Evolutionary conservation across 1,140 invertebrate species (phyloP), one percentile per base, ranked within the genome.

Genomic region (Pseudomyrmex cubaensis): DNA sequence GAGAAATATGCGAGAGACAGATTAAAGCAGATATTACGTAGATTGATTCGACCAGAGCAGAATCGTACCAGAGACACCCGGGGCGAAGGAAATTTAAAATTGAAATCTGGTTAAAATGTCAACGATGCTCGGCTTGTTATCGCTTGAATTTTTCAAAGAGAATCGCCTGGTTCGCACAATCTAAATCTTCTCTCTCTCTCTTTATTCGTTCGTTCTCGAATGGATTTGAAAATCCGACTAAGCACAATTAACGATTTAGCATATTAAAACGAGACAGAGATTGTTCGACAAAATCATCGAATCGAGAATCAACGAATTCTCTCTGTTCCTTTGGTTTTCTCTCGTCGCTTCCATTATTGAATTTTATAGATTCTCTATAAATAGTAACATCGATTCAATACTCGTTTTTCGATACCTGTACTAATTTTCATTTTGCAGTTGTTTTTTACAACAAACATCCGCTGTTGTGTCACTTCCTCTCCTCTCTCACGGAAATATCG

Each of bases 31-130:
- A 86, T 85, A 82, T 83, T 85, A 86, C 67, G 84, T 83, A 83
- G 72, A 87, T 87, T 78, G 86, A 74, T 83, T 82, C 75, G 50
- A 80, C 82, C 69, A 63, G 63, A 50, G 52, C 35, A 35, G 75
- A 22, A 75, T 44, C 48, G 62, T 56, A 54, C 57, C 56, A 20
- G 67, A 50, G 76, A 52, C 57, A 70, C 50, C 52, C 35, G 44
- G 52, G 66, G 57, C 63, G 80, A 44, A 61, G 66, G 61, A 80
- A 87, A 88, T 90, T 90, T 89, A 82, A 89, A 89, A 90, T 90
- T 83, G 83, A 90, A 82, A 90, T 90, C 66, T 72, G 70, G 75
- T 90, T 89, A 86, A 90, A 86, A 83, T 75, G 82, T 85, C 83
- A 84, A 80, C 77, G 87, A 80, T 70, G 80, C 82, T 59, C 54